Evolutionary conservation across 2,113 vertebrate species (phyloP).

Genomic region (Ginglymostoma cirratum): DNA sequence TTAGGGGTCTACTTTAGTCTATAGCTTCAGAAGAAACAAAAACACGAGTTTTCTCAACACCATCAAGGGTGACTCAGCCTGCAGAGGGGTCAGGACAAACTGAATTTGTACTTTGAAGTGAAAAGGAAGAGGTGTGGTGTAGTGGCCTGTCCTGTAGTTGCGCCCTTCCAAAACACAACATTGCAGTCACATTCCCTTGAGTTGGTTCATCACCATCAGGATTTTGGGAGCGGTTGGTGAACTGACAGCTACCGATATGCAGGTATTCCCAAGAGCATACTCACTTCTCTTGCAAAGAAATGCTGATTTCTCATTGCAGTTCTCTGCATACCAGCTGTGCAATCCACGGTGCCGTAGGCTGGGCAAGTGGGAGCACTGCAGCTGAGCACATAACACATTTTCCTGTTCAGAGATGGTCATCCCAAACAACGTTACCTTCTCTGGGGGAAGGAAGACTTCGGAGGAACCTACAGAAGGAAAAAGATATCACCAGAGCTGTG

Average conservation of each 20-base stretch:
- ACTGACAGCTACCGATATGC: not conserved
- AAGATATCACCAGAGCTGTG: not conserved
- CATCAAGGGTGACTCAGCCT: not conserved
- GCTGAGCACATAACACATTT: conserved; percentile 83
- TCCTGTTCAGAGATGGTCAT: conserved; percentile 71
- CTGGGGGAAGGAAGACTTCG: conserved; percentile 86
- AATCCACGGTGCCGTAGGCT: conserved; percentile 77
- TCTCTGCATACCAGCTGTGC: conserved; percentile 92
- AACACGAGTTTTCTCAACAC: not conserved
- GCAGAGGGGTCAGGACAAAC: not conserved
- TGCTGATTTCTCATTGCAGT: conserved; percentile 88
- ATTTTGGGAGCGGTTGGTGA: not conserved
- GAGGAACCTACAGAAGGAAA: conserved; percentile 64
- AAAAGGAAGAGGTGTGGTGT: not conserved
- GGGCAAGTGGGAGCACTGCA: conserved; percentile 81
- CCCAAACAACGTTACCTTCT: conserved; percentile 63
- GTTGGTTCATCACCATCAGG: not conserved
- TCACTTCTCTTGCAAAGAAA: conserved; percentile 95
- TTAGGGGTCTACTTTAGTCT: no score
- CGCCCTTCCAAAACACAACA: not conserved
- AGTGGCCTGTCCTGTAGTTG: not conserved
- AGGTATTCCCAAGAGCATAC: conserved; percentile 41
- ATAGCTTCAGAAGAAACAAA: not conserved
- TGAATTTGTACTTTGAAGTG: not conserved
- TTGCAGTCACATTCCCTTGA: not conserved